phyloP scores from a whole-genome alignment of 2,888 invertebrate genomes.

The Nephrotoma guestfalica region DNA sequence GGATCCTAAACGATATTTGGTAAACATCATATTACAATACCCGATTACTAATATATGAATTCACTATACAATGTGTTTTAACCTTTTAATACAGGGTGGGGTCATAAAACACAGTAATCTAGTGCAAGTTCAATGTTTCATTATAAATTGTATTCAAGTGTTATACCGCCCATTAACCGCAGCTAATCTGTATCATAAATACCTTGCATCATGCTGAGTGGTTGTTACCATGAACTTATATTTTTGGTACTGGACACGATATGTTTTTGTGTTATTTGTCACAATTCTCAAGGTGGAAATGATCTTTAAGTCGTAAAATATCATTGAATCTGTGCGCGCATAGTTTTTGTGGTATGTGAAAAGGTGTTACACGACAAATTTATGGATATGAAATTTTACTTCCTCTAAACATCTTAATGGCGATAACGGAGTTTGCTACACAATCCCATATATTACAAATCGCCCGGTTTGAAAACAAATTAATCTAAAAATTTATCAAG shows the following conservation, averaged over 20 bases:
- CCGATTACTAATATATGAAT: no score
- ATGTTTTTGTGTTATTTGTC: neutral
- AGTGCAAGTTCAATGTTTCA: no score
- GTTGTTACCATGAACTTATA: neutral
- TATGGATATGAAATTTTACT: neutral
- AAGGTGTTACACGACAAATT: neutral
- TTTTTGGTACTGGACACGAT: neutral
- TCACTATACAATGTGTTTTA: no score
- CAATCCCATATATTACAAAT: neutral
- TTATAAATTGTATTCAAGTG: no score
- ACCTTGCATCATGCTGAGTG: no score
- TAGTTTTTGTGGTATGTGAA: neutral
- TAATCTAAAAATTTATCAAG: neutral
- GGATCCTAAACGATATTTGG: no score
- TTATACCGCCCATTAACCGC: no score
- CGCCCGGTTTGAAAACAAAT: neutral
- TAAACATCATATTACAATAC: no score
- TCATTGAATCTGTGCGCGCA: neutral
- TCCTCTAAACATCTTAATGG: neutral
- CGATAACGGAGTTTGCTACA: neutral
- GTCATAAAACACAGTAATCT: no score
- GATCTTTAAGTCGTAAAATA: neutral
- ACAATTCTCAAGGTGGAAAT: neutral
- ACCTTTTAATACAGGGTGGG: no score
- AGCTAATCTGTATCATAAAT: no score